phyloP scores from a whole-genome alignment of 2,888 invertebrate genomes.

The Volucella zonaria region DNA sequence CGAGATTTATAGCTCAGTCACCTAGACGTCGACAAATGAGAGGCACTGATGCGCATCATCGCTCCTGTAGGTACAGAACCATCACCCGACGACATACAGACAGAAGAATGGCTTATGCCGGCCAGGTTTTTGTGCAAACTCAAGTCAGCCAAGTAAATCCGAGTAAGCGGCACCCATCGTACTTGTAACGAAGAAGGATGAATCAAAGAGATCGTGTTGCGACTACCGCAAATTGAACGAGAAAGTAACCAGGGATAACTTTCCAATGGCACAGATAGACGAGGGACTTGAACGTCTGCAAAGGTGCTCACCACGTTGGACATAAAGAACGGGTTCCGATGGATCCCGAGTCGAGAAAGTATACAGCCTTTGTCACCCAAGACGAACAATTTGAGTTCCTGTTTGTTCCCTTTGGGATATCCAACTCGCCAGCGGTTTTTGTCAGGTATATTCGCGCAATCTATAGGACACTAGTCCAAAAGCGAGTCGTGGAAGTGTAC shows the following conservation, averaged over 20 bases:
- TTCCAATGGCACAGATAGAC: conserved; percentile 68
- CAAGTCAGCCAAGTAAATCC: conserved; percentile 27
- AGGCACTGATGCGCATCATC: neutral
- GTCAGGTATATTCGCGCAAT: conserved; percentile 57
- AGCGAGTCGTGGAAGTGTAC: neutral
- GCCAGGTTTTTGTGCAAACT: too few species aligned
- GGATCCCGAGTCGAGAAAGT: conserved; percentile 72
- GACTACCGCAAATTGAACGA: too few species aligned
- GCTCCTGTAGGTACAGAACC: neutral
- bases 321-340: conserved; percentile 74
- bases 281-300: conserved; percentile 56
- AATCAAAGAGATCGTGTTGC: conserved; percentile 34
- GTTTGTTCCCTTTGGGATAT: conserved; percentile 72
- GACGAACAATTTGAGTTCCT: conserved; percentile 74
- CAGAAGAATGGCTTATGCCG: conserved; percentile 14
- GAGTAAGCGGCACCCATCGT: conserved; percentile 53
- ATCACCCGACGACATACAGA: conserved; percentile 17
- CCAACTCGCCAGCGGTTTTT: conserved; percentile 20
- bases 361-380: conserved; percentile 75
- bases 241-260: conserved; percentile 66
- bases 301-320: neutral
- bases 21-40: neutral
- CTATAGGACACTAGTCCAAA: conserved; percentile 37
- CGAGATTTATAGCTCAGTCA: conserved; percentile 3
- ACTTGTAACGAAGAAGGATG: conserved; percentile 64